Percentiles rank a stretch among this genome's conserved stretches.
These are phyloP conservation scores for Pitangus sulphuratus DNA, from an alignment of 2,797 vertebrate genomes.

Conservation along the genomic window DNA sequence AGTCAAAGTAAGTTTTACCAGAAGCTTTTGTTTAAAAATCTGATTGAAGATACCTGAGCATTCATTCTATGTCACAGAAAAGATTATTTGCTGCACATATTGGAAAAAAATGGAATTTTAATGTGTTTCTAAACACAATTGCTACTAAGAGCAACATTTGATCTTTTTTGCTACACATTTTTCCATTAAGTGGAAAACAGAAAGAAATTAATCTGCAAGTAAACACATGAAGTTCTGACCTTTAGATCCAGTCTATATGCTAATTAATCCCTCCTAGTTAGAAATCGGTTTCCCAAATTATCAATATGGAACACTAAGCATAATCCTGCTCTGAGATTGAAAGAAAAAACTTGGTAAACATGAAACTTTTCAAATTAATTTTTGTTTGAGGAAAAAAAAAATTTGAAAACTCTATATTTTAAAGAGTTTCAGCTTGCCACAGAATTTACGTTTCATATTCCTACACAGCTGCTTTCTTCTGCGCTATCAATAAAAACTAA, in stretches of 20 bases:
- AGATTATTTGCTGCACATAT: neutral
- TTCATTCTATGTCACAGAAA: neutral
- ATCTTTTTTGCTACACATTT: neutral
- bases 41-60: neutral
- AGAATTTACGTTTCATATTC: slow-evolving; percentile 70
- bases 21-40: neutral
- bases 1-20: neutral
- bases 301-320: slow-evolving; percentile 15
- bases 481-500: slow-evolving; percentile 77
- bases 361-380: slow-evolving; percentile 56
- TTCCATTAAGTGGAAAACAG: neutral
- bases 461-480: slow-evolving; percentile 66
- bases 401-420: slow-evolving; percentile 60
- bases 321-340: neutral
- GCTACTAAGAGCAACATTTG: neutral
- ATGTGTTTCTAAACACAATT: neutral
- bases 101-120: neutral
- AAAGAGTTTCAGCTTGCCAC: slow-evolving; percentile 48
- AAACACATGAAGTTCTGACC: slow-evolving; percentile 36
- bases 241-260: slow-evolving; percentile 53
- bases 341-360: slow-evolving; percentile 35
- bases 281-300: neutral
- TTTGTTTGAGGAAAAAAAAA: slow-evolving; percentile 32
- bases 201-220: neutral
- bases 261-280: slow-evolving; percentile 49